A percentile compares a stretch with the other conserved stretches of the same genome.
phyloP scores from a whole-genome alignment of 2,797 vertebrate species.

The Gallinago nigripennis region DNA sequence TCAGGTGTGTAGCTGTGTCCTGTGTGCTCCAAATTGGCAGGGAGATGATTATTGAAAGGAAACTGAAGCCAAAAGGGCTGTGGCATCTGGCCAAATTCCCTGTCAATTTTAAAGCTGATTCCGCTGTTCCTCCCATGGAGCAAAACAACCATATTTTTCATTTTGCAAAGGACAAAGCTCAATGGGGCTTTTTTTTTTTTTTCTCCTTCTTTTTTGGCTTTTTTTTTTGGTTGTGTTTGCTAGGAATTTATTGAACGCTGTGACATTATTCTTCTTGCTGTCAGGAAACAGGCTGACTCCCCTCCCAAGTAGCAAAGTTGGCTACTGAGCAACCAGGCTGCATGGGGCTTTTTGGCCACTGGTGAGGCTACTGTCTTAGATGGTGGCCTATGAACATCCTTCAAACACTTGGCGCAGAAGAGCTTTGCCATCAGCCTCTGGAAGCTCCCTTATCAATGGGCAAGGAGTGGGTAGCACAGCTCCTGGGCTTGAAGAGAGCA shows the following conservation, averaged over 20 bases:
- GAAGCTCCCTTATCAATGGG: neutral
- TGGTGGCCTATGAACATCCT: slow-evolving; percentile 9
- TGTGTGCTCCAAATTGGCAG: slow-evolving; percentile 35
- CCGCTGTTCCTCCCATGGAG: neutral
- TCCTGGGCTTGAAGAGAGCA: neutral
- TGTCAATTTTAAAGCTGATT: slow-evolving; percentile 29
- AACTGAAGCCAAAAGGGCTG: slow-evolving; percentile 36
- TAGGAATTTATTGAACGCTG: slow-evolving; percentile 16
- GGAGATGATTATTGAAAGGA: slow-evolving; percentile 22
- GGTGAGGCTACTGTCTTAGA: slow-evolving; percentile 49
- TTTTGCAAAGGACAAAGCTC: slow-evolving; percentile 46
- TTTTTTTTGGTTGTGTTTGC: neutral
- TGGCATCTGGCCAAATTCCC: slow-evolving; percentile 9
- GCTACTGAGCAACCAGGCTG: slow-evolving; percentile 23
- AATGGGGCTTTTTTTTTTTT: neutral
- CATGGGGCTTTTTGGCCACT: slow-evolving; percentile 46
- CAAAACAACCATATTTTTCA: slow-evolving; percentile 59
- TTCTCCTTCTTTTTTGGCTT: neutral
- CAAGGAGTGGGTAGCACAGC: neutral
- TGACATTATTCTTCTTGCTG: slow-evolving; percentile 41
- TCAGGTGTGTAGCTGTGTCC: slow-evolving; percentile 62
- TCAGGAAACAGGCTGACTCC: slow-evolving; percentile 26
- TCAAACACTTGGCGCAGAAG: neutral
- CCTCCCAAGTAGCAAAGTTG: slow-evolving; percentile 17
- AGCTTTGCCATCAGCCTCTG: neutral